Conservation (phyloP, 2,797 vertebrate genomes). For the Hippoglossus hippoglossus region DNA sequence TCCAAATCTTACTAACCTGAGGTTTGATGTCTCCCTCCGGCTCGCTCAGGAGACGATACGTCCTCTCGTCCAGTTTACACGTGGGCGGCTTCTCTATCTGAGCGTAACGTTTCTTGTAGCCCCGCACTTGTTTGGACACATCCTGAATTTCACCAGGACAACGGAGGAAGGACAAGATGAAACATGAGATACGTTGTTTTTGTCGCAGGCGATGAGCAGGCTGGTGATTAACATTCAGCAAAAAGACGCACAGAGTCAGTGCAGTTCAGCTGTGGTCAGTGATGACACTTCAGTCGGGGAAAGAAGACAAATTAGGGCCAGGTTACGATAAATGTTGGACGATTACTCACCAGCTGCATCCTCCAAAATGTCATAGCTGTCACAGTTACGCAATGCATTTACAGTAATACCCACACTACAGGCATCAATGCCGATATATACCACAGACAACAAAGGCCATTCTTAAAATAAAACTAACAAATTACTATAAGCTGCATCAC, state of each 20-base stretch:
- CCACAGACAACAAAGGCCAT: no score
- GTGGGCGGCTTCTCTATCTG: slow-evolving; percentile 88
- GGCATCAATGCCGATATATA: no score
- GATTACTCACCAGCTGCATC: slow-evolving; percentile 27
- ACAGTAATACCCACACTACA: slow-evolving; percentile 9
- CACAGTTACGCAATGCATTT: not conserved
- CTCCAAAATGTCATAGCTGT: slow-evolving; percentile 8
- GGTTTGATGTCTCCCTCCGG: slow-evolving; percentile 89
- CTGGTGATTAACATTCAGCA: no score
- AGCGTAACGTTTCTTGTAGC: slow-evolving; percentile 84
- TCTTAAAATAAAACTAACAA: no score
- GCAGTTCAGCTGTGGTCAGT: not conserved
- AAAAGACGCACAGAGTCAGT: no score
- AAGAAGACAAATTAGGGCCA: not conserved
- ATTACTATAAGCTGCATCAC: not conserved
- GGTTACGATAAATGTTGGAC: not conserved
- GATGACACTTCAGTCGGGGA: not conserved
- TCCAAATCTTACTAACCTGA: slow-evolving; percentile 70
- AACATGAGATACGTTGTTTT: not conserved
- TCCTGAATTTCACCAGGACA: slow-evolving; percentile 78
- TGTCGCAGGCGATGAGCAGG: not conserved
- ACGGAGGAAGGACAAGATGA: not conserved
- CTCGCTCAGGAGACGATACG: slow-evolving; percentile 85
- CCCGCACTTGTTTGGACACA: slow-evolving; percentile 79
- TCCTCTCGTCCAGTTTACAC: slow-evolving; percentile 87